A percentile compares a stretch with the other conserved stretches of the same genome.
These are phyloP conservation scores for Myrmecophaga tridactyla DNA, from an alignment of 2,113 vertebrate species.

Conservation along the genomic window DNA sequence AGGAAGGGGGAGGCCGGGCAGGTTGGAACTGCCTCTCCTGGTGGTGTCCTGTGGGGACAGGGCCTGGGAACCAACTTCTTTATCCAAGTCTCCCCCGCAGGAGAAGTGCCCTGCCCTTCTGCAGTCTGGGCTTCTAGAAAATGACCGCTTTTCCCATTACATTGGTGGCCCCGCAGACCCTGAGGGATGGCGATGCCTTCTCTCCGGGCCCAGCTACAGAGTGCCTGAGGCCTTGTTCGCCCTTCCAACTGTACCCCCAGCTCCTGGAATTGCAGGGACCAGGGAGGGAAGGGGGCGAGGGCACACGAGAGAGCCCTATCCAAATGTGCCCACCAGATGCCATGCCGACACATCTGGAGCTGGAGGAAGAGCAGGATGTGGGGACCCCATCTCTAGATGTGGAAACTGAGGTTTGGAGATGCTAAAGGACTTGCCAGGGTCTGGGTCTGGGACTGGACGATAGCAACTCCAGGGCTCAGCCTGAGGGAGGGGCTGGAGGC, in stretches of 20 bases:
- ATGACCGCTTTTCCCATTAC: not conserved
- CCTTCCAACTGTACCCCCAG: not conserved
- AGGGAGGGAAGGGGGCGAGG: not conserved
- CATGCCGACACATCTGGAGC: not conserved
- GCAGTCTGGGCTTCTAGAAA: not conserved
- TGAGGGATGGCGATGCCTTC: not conserved
- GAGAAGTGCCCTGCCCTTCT: not conserved
- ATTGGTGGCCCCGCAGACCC: not conserved
- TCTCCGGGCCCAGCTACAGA: not conserved
- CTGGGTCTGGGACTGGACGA: not conserved
- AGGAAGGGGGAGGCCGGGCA: not conserved
- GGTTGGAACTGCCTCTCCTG: not conserved
- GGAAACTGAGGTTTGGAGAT: not conserved
- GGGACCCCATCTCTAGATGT: not conserved
- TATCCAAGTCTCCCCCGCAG: not conserved
- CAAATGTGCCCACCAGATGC: not conserved
- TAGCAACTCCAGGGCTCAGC: not conserved
- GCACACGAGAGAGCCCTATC: not conserved
- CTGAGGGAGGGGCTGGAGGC: not conserved
- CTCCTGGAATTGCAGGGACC: not conserved
- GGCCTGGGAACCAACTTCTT: not conserved
- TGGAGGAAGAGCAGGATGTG: not conserved
- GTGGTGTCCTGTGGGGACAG: not conserved
- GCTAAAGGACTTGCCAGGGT: not conserved
- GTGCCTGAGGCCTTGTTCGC: not conserved